Conservation (phyloP, 2,888 invertebrate genomes). For the Drosophila anomalata region DNA sequence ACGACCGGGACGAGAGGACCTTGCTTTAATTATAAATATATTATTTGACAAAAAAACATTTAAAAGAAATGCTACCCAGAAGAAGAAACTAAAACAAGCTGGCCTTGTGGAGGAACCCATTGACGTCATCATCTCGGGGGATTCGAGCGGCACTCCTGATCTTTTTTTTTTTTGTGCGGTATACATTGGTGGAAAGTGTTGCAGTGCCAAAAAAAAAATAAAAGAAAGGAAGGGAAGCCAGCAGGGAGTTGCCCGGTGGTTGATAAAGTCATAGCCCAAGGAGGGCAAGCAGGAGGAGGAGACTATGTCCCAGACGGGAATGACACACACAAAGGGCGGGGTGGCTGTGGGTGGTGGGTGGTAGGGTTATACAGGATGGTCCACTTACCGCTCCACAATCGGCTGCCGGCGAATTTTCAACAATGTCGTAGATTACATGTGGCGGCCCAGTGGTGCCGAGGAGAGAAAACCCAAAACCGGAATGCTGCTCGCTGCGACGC, state of each 20-base stretch:
- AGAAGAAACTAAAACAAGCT: too few relatives aligned
- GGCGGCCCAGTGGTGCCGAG: conserved; percentile 95
- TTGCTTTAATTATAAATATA: too few relatives aligned
- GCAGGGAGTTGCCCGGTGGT: conserved; percentile 42
- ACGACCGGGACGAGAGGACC: neutral
- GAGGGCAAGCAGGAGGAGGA: conserved; percentile 9
- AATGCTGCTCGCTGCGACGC: conserved; percentile 91
- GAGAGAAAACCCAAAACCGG: conserved; percentile 95
- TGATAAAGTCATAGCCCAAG: conserved; percentile 38
- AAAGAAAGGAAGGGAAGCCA: conserved; percentile 15
- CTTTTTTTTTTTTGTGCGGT: neutral
- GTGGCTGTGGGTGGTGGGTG: neutral
- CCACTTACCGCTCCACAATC: conserved; percentile 87
- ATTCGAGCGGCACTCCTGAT: neutral
- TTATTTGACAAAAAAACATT: neutral
- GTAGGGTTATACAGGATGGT: conserved; percentile 4
- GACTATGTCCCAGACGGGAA: conserved; percentile 34
- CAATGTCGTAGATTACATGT: conserved; percentile 96
- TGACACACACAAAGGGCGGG: conserved; percentile 17
- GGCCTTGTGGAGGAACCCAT: neutral
- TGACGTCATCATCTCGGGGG: conserved; percentile 2
- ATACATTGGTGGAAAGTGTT: conserved; percentile 15
- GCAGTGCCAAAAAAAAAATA: conserved; percentile 31
- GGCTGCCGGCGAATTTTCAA: conserved; percentile 96
- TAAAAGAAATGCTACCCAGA: neutral